Percentiles rank a stretch among this genome's conserved stretches.
phyloP scores from a whole-genome alignment of 2,797 vertebrate species.

The Cynodonichthys magdalenae region DNA sequence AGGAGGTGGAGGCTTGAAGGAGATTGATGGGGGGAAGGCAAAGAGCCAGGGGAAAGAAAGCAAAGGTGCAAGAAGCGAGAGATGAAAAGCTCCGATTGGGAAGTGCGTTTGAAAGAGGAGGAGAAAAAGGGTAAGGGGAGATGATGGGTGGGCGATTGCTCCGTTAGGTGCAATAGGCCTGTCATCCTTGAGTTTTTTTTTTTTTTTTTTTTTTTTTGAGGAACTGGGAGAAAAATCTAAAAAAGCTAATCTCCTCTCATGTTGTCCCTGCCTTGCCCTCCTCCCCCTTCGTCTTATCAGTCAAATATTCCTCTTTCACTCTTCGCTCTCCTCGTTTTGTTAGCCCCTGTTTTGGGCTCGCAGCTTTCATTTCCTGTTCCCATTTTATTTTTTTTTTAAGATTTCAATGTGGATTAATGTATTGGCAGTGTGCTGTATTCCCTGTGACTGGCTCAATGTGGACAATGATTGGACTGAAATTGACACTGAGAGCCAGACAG shows the following conservation, averaged over 20 bases:
- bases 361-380: slow-evolving; percentile 65
- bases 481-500: slow-evolving; percentile 45
- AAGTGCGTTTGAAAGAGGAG: slow-evolving; percentile 38
- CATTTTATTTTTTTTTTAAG: slow-evolving; percentile 25
- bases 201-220: too few relatives aligned
- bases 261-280: slow-evolving; percentile 16
- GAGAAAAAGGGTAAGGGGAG: slow-evolving; percentile 21
- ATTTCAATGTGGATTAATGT: slow-evolving; percentile 53
- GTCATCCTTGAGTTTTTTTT: slow-evolving; percentile 44
- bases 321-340: slow-evolving; percentile 30
- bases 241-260: slow-evolving; percentile 38
- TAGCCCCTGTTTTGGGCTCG: slow-evolving; percentile 13
- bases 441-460: slow-evolving; percentile 25
- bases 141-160: slow-evolving; percentile 57
- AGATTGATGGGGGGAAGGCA: slow-evolving; percentile 45
- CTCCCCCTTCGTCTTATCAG: slow-evolving; percentile 49
- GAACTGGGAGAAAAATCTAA: slow-evolving; percentile 19
- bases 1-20: slow-evolving; percentile 38
- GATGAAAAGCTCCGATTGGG: slow-evolving; percentile 63
- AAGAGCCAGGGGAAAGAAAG: slow-evolving; percentile 35
- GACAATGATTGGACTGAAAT: slow-evolving; percentile 59
- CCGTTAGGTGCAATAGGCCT: slow-evolving; percentile 51
- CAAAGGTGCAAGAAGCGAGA: slow-evolving; percentile 38
- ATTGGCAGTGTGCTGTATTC: slow-evolving; percentile 39
- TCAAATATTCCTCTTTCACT: slow-evolving; percentile 29